Conservation (phyloP, 2,888 invertebrate genomes). For the Spodoptera littoralis region DNA sequence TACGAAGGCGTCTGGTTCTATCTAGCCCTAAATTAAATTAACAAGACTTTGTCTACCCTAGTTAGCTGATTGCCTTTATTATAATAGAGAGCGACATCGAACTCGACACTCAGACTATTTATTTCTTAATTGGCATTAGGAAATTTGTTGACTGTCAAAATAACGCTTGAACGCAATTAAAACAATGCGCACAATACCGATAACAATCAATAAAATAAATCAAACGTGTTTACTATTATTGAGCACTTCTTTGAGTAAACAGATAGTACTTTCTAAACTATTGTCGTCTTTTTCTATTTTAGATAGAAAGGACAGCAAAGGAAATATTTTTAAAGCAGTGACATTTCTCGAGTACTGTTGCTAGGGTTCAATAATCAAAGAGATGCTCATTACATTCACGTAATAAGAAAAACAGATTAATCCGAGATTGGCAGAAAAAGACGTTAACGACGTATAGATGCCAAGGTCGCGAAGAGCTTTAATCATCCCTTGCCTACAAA, state of each 20-base stretch:
- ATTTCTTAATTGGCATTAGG: constrained; percentile 12
- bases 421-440: too few species aligned
- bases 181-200: background rate
- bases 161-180: constrained; percentile 5
- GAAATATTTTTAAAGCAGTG: too few species aligned
- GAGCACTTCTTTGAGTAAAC: constrained; percentile 6
- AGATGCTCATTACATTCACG: too few species aligned
- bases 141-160: constrained; percentile 14
- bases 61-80: constrained; percentile 1
- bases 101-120: background rate
- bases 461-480: constrained; percentile 3
- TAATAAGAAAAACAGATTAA: too few species aligned
- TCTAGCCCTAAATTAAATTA: constrained; percentile 2
- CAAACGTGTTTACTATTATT: constrained; percentile 8
- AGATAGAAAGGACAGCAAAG: background rate
- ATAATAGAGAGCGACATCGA: constrained; percentile 3
- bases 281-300: background rate
- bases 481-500: constrained; percentile 14
- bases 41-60: background rate
- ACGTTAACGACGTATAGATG: too few species aligned
- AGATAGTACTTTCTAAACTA: constrained; percentile 8
- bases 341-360: too few species aligned
- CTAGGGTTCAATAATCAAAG: too few species aligned
- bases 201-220: constrained; percentile 21
- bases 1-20: background rate